Base-by-base conservation (phyloP, 2,888 invertebrate species). In the Melanostoma scalare region DNA sequence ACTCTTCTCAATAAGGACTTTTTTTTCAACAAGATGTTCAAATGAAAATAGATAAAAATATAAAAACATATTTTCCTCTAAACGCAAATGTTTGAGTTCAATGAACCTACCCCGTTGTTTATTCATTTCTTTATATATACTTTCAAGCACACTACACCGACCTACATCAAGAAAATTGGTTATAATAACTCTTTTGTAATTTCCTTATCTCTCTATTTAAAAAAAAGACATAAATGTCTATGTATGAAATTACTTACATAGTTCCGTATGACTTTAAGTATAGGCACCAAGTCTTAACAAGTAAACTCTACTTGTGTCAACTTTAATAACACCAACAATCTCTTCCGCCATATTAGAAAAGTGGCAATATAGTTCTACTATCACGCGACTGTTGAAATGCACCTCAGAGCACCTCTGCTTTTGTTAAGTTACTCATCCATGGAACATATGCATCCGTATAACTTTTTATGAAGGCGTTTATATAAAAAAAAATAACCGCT, bases 321-420 rank as follows among this genome's bases (percentile, higher is more conserved):
- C 46, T 4, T 20, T 46, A 58, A 56, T 56, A 56, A 44, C 30
- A 20, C 35, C 46, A 5, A 38, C 48, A 63, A 48, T 48, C 48
- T 63, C 63, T 63, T 63, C 63, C 38, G 63, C 30, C 30, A 63
- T n/a, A 48, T 63, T 38, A 63, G 48, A 35, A n/a, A 10, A 10
- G 31, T 50, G 4, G 6, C 3, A 46, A 0, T 61, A 30, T 61
- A 9, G 60, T 6, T 60, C 44, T 48, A 48, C 20, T 20, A 61
- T 9, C 63, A 63, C 63, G 50, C 63, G 38, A 61, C 46, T 1
- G 20, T 50, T 50, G 1, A 0, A 38, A 38, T 6, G 6, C 38
- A 38, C 44, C 10, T 46, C 6, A 10, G n/a, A 10, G n/a, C 44
- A 46, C n/a, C 44, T 46, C 10, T n/a, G 10, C n/a, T 10, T 42